Evolutionary conservation across 1,140 invertebrate genomes (phyloP), one percentile per base, ranked within the genome.

Genomic region (Onthophagus taurus): DNA sequence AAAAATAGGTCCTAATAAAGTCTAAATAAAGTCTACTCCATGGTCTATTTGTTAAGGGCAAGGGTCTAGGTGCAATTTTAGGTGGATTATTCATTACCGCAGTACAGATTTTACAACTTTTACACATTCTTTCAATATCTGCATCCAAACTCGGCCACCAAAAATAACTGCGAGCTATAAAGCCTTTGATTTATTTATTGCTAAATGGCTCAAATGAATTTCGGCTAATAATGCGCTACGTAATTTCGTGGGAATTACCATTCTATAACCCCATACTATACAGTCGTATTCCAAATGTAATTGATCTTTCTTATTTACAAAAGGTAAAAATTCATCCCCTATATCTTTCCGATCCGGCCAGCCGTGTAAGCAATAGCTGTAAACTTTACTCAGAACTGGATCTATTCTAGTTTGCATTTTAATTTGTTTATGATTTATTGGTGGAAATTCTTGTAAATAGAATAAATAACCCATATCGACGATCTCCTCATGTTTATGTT

Each of bases 211-310:
- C n/a, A 19, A n/a, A 21, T 64, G 59, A 14, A 64, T 45, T 36
- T 60, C 52, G 20, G 50, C 42, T 30, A 62, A 29, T n/a, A 61
- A n/a, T 1, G 12, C 11, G 1, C 47, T 17, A 16, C 49, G 43
- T 18, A 58, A 47, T 16, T n/a, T 42, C 14, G 7, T 14, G 0
- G 60, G 56, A 21, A 63, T 43, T 8, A 61, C 42, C n/a, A 61
- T 41, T 21, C 53, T 26, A 42, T 60, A 54, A 2, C 54, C 54
- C 50, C 52, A 55, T n/a, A 58, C 30, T 24, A 61, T 20, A 44
- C 49, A 57, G 2, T 48, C 48, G 1, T 59, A 29, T 26, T 57
- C 50, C 6, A 48, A 14, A 17, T 45, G 26, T 30, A 57, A 38
- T 20, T 45, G 51, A 24, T 49, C 35, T 38, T 38, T 14, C 16